phyloP scores from a whole-genome alignment of 2,113 vertebrate genomes.

The Strix aluco region DNA sequence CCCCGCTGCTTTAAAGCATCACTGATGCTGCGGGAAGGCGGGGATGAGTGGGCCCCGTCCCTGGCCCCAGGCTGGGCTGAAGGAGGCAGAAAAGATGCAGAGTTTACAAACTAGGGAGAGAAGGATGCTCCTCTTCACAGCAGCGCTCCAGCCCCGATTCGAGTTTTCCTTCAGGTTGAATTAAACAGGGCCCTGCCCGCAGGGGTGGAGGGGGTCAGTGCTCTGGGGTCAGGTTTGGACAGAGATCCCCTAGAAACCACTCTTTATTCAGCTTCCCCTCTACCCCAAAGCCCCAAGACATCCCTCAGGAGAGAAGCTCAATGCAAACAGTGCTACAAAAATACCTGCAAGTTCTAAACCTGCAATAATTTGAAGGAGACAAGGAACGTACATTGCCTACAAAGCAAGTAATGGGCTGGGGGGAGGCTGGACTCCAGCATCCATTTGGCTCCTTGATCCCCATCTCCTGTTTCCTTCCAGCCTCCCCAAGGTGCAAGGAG shows the following conservation, averaged over 20 bases:
- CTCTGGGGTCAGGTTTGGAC: too few relatives aligned
- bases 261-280: neutral
- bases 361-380: accelerated
- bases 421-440: neutral
- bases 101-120: accelerated
- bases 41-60: too few relatives aligned
- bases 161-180: neutral
- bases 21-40: neutral
- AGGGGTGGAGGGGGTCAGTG: neutral
- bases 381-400: neutral
- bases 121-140: accelerated
- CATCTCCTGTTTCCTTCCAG: neutral
- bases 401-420: accelerated
- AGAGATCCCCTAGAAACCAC: too few relatives aligned
- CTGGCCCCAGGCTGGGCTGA: accelerated
- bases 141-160: neutral
- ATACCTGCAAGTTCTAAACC: neutral
- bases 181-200: accelerated
- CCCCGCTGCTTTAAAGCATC: neutral
- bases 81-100: neutral
- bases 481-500: neutral
- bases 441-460: neutral
- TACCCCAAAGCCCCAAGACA: neutral
- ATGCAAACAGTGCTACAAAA: neutral
- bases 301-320: neutral